phyloP scores from a whole-genome alignment of 2,888 invertebrate genomes.

The Stenotaenia linearis region DNA sequence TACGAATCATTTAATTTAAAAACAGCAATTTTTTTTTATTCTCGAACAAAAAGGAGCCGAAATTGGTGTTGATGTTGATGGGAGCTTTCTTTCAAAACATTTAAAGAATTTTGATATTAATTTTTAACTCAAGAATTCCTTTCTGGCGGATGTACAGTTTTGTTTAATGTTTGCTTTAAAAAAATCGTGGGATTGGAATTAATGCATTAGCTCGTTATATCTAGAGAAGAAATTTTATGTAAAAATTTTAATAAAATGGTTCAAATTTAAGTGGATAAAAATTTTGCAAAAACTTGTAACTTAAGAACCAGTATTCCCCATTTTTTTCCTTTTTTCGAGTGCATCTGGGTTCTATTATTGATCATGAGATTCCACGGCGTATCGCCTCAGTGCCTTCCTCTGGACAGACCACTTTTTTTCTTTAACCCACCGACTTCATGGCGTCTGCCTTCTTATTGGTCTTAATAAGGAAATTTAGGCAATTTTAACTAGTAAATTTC shows the following conservation, averaged over 20 bases:
- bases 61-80: background rate
- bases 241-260: background rate
- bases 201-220: background rate
- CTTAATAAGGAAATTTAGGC: background rate
- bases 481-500: background rate
- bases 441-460: background rate
- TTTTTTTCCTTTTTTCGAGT: background rate
- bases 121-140: background rate
- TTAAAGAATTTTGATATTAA: background rate
- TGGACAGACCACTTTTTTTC: background rate
- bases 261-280: background rate
- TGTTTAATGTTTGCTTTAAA: too few relatives aligned
- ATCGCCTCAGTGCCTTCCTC: background rate
- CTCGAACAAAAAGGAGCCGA: background rate
- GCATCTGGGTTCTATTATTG: constrained; percentile 14
- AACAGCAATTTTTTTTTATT: background rate
- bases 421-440: background rate
- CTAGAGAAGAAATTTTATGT: background rate
- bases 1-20: background rate
- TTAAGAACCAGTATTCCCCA: background rate
- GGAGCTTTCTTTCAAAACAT: background rate
- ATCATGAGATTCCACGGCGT: background rate
- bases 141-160: too few relatives aligned
- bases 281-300: background rate
- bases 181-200: background rate